Evolutionary conservation across 1,140 invertebrate species (phyloP).

Genomic region (Octopus sinensis): DNA sequence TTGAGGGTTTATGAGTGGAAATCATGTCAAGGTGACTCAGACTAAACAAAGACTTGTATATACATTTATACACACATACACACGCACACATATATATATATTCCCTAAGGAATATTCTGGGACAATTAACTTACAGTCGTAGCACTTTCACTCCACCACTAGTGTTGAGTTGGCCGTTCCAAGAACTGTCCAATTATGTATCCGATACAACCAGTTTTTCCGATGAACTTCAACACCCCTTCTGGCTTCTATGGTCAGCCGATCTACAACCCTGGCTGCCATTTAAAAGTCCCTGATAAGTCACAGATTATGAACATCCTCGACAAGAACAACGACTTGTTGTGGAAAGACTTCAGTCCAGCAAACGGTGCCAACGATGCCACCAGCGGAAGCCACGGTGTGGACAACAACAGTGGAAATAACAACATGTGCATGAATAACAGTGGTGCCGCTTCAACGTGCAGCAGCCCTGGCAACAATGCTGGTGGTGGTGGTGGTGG

Average conservation of each 20-base stretch:
- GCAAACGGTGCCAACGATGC: background rate
- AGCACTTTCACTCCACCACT: too few relatives aligned
- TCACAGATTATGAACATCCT: background rate
- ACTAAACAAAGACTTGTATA: too few relatives aligned
- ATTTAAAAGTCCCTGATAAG: background rate
- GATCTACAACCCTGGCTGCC: background rate
- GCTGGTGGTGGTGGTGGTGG: too few relatives aligned
- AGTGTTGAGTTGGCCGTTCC: too few relatives aligned
- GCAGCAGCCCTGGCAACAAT: background rate
- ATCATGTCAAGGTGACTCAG: too few relatives aligned
- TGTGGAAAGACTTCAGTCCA: background rate
- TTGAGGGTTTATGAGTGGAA: too few relatives aligned
- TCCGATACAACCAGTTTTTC: slow-evolving; percentile 3
- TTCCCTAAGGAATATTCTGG: too few relatives aligned
- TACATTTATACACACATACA: too few relatives aligned
- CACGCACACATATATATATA: too few relatives aligned
- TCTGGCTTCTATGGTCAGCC: background rate
- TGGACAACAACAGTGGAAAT: too few relatives aligned
- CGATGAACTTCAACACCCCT: background rate
- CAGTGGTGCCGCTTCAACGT: background rate
- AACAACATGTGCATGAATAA: background rate
- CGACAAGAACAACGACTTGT: background rate
- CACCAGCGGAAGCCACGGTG: background rate
- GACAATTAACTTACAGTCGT: too few relatives aligned
- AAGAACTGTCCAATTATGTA: background rate